Evolutionary conservation across 2,888 invertebrate species (phyloP), one percentile per base, ranked within the genome.

Genomic region (Andrena fulva): DNA sequence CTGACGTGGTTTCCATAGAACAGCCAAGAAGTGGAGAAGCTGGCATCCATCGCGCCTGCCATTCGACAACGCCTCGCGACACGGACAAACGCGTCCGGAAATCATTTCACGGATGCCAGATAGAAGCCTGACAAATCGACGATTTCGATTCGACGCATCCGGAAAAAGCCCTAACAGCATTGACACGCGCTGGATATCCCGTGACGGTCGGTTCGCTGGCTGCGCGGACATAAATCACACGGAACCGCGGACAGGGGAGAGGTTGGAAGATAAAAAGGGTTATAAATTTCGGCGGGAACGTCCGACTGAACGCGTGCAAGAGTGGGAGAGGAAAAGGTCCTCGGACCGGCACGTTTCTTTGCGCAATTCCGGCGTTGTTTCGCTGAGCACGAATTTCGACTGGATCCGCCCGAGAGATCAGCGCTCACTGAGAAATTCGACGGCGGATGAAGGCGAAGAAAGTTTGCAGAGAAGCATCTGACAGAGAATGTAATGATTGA

Each of bases 111-210:
- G n/a, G 50, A 16, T 12, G 31, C 54, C 20, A 24, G 60, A 75
- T 50, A 50, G 50, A 56, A 31, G 33, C 48, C 50, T 70, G 79
- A 70, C 59, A 59, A 79, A 79, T 77, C 67, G 79, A 52, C 69
- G 69, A 24, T 29, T 66, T 77, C 70, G 70, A 60, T 35, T 79
- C 56, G 79, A 69, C 20, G 69, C 54, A 31, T 77, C n/a, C 50
- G 77, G 50, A 52, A 75, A 42, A 54, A 76, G 27, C 16, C 24
- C 62, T 35, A 35, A 62, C 52, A 35, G 42, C 67, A 54, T 62
- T 67, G 77, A 75, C 76, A 67, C 68, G 68, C 63, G 77, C 77
- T 77, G 31, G 76, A 20, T 70, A 70, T 35, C 48, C 66, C 48
- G 33, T 8, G 35, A 35, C 6, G 63, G 29, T 8, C 31, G 31